phyloP scores from a whole-genome alignment of 1,140 invertebrate species.

The Calliopsis andreniformis region DNA sequence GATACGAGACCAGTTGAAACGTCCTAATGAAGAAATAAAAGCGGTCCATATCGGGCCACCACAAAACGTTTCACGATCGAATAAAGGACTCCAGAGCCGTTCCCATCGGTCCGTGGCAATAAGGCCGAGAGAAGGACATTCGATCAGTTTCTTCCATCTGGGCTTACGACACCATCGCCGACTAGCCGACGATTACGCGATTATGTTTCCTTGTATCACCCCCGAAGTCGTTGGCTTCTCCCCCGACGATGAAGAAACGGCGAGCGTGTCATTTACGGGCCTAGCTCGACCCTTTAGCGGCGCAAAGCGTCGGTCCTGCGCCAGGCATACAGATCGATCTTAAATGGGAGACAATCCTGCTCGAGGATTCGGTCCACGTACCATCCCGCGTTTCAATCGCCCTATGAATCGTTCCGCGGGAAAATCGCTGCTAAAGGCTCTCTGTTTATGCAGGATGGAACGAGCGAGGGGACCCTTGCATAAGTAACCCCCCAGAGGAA shows the following conservation, averaged over 20 bases:
- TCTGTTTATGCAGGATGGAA: constrained; percentile 19
- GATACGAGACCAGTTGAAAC: not conserved
- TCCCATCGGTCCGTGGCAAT: constrained; percentile 14
- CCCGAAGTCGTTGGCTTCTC: not conserved
- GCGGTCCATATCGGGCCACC: not conserved
- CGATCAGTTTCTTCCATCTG: constrained; percentile 2
- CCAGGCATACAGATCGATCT: constrained; percentile 22
- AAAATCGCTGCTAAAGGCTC: not conserved
- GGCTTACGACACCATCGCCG: not conserved
- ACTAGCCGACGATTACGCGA: constrained; percentile 16
- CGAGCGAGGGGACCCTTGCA: not conserved
- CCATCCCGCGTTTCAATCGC: constrained; percentile 27
- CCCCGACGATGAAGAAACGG: too few species aligned
- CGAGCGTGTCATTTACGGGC: not conserved
- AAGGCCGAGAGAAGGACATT: constrained; percentile 15
- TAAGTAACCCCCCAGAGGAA: not conserved
- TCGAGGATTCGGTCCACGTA: constrained; percentile 19
- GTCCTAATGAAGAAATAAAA: constrained; percentile 43
- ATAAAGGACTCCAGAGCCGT: constrained; percentile 8
- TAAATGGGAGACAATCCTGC: not conserved
- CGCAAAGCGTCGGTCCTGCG: constrained; percentile 1
- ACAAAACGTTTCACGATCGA: constrained; percentile 5
- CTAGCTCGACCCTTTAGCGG: not conserved
- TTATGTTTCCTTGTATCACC: constrained; percentile 19
- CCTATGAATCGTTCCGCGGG: not conserved